Evolutionary conservation across 2,888 invertebrate species (phyloP).

Genomic region (Tipula helvola): DNA sequence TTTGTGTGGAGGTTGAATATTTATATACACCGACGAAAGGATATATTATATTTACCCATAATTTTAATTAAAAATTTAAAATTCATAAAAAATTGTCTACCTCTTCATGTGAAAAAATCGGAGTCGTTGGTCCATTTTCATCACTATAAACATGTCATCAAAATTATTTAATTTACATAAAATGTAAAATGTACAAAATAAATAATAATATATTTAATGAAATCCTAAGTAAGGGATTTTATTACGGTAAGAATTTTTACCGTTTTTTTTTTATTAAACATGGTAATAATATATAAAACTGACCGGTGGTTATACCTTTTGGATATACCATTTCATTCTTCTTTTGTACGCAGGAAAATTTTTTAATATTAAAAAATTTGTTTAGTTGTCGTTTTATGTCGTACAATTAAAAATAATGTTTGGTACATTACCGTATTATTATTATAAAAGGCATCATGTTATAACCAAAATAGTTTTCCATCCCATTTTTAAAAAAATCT

Average conservation of each 20-base stretch:
- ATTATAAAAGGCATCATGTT: background rate
- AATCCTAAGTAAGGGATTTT: background rate
- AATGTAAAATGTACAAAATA: background rate
- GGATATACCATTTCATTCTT: background rate
- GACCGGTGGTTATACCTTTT: background rate
- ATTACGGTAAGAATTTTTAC: background rate
- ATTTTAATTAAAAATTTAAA: background rate
- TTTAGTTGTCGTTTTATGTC: background rate
- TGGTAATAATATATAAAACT: background rate
- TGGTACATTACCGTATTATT: background rate
- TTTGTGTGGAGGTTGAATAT: background rate
- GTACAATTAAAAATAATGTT: background rate
- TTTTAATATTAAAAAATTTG: background rate
- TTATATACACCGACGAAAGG: background rate
- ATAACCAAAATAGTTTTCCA: background rate
- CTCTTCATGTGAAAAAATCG: background rate
- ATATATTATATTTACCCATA: background rate
- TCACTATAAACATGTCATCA: background rate
- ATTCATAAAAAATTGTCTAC: background rate
- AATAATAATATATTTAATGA: background rate
- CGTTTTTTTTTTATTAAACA: background rate
- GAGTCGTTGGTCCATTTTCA: background rate
- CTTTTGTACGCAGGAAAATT: background rate
- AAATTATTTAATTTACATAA: background rate
- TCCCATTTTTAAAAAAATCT: background rate